Evolutionary conservation across 1,140 invertebrate species (phyloP), one percentile per base, ranked within the genome.

Genomic region (Trichonephila inaurata): DNA sequence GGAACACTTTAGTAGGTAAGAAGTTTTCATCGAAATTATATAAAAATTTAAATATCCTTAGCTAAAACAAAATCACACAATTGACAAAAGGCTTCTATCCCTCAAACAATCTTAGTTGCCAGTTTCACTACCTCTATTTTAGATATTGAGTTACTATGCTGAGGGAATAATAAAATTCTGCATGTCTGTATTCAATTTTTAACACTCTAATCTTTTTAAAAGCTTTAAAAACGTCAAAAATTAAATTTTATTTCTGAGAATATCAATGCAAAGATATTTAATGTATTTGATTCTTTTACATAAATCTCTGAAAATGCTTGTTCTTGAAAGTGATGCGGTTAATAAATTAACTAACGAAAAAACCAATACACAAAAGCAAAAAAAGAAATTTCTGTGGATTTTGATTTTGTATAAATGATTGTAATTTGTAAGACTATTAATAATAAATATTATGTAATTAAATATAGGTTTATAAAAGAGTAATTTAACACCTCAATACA

Each of bases 61-160:
- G 51, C 66, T 58, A 77, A 92, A 91, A 28, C 28, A 88, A 61
- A 91, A 82, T 69, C 44, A 82, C 89, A 92, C 91, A 92, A 92
- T 87, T 92, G 83, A 92, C 91, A 92, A 92, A 87, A 92, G 91
- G 91, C 91, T 92, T 92, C 91, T 92, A 87, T 92, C 62, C 82
- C 91, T 61, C 33, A 33, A 92, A 83, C 90, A 92, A 66, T 60
- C 24, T 19, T 12, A 90, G 90, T 92, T 92, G 90, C 90, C 90
- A 92, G 72, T 85, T 85, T n/a, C 33, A 18, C 28, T 66, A 85
- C 85, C 90, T 81, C 85, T 92, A 66, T 92, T 82, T 21, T n/a
- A 83, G 90, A 66, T 92, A 92, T 92, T 92, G 81, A 92, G 69
- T 91, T 91, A 81, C 89, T 72, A 72, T 77, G 12, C 4, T 16